Percentiles rank a stretch among this genome's conserved stretches.
These are phyloP conservation scores for Drosophila kanapiae DNA, from an alignment of 1,140 invertebrate genomes.

Conservation along the genomic window DNA sequence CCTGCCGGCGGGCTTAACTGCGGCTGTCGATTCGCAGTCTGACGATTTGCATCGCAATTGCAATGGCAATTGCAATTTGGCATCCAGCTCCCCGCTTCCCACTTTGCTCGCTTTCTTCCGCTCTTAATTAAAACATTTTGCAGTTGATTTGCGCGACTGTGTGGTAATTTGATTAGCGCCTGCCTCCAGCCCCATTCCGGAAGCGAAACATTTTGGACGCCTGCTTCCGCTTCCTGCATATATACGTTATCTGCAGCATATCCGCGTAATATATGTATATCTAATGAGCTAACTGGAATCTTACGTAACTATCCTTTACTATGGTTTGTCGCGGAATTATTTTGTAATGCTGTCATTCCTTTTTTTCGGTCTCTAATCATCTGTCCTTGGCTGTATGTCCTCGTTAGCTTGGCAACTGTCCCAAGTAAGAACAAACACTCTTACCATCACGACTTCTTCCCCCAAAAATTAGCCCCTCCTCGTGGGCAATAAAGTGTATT, in stretches of 20 bases:
- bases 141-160: constrained; percentile 38
- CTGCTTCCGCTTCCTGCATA: background rate
- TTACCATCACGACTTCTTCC: background rate
- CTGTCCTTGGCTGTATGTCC: background rate
- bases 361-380: too few relatives aligned
- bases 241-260: background rate
- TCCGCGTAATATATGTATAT: background rate
- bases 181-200: background rate
- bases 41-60: constrained; percentile 39
- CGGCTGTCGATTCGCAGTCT: constrained; percentile 14
- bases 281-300: too few relatives aligned
- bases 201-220: background rate
- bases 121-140: constrained; percentile 60
- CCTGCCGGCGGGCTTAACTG: constrained; percentile 25
- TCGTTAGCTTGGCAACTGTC: background rate
- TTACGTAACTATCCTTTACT: too few relatives aligned
- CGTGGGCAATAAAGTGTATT: constrained; percentile 3
- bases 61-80: constrained; percentile 37
- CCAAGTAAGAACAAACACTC: background rate
- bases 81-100: background rate
- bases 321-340: too few relatives aligned
- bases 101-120: constrained; percentile 5
- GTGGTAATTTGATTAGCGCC: constrained; percentile 65
- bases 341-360: too few relatives aligned
- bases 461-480: background rate